Evolutionary conservation across 2,113 vertebrate species (phyloP), one percentile per base, ranked within the genome.

Genomic region (Smithornis capensis): DNA sequence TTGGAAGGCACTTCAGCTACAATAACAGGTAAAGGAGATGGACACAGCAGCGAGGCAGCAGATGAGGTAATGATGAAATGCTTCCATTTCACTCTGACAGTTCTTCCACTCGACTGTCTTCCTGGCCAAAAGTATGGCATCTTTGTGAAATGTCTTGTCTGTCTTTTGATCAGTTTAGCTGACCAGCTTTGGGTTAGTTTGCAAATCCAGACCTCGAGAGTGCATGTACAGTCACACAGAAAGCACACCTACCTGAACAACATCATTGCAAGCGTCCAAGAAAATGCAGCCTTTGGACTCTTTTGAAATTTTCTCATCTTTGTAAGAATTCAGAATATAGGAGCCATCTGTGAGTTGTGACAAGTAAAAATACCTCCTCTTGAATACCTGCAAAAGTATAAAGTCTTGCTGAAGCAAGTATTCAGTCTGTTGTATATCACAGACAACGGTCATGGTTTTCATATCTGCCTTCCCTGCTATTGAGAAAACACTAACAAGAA

Each of bases 241-340:
- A 63, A 73, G 35, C 23, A 78, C 47, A 70, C 95, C 89, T 94
- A 99, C 99, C 99, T 98, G 99, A 69, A 99, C 97, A 64, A 99
- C 98, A 1, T 99, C 99, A n/a, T 99, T 99, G 94, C 99, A 99
- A 38, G 99, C 99, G 17, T 99, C 99, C 97, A 99, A 95, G 96
- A 99, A 99, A 92, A 99, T 99, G 90, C 99, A 99, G 74, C 99
- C 99, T 98, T 99, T 99, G 65, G 99, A 99, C 52, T 99, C 99
- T 94, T 99, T 99, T 74, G 98, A 99, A 96, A 98, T 99, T 96
- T 99, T 99, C 94, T 99, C 99, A 90, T 99, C 99, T 97, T 99
- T 99, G 95, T 99, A 99, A 50, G 98, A 99, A 97, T 99, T 99
- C 64, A 99, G 98, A 95, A 99, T 99, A 96, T 99, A 99, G 68